phyloP scores from a whole-genome alignment of 2,797 vertebrate genomes.

The Harpagifer antarcticus region DNA sequence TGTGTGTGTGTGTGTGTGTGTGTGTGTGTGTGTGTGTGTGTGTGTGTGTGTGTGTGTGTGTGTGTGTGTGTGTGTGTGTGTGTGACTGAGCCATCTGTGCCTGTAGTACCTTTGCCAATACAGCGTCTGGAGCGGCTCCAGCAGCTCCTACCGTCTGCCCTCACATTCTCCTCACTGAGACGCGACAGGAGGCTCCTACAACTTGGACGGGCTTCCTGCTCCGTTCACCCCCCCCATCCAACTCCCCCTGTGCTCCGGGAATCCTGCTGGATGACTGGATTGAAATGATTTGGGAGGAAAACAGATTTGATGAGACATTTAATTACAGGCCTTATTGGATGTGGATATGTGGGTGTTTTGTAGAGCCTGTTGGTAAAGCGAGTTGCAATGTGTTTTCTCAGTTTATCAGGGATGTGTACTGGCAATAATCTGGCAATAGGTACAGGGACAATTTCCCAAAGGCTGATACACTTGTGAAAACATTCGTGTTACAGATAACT shows the following conservation, averaged over 20 bases:
- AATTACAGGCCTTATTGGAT: conserved; percentile 57
- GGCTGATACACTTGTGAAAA: too few species aligned
- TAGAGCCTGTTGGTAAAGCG: background rate
- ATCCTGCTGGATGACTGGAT: conserved; percentile 47
- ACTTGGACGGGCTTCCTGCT: conserved; percentile 51
- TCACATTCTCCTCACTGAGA: conserved; percentile 50
- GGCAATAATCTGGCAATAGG: too few species aligned
- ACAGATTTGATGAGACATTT: conserved; percentile 62
- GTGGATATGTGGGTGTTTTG: conserved; percentile 9
- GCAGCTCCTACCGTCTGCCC: conserved; percentile 66
- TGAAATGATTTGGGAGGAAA: conserved; percentile 34
- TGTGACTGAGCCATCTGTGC: conserved; percentile 79
- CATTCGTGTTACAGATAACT: background rate
- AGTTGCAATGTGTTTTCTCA: background rate
- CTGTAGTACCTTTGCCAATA: conserved; percentile 70
- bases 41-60: conserved; percentile 6
- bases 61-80: conserved; percentile 9
- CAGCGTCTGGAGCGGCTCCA: conserved; percentile 60
- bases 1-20: conserved; percentile 22
- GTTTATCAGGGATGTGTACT: background rate
- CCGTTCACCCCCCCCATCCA: background rate
- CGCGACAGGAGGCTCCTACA: conserved; percentile 48
- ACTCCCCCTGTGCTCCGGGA: conserved; percentile 37
- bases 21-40: conserved; percentile 6
- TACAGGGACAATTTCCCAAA: too few species aligned